Conservation (phyloP, 1,140 invertebrate genomes). For the Euura saliciscinereae region DNA sequence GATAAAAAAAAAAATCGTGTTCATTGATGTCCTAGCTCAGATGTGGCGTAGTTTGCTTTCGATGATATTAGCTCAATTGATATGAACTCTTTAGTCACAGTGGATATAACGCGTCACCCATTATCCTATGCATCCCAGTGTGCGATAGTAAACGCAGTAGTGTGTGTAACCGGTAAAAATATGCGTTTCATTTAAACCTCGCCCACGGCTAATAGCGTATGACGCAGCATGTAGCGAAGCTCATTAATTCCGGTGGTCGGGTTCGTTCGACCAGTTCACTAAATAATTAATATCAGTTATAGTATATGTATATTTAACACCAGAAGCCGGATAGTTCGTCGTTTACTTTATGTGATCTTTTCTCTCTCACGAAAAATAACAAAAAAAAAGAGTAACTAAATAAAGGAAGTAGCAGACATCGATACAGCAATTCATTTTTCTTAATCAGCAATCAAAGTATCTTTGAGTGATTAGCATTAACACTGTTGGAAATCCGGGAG, state of each 20-base stretch:
- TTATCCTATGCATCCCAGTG: no score
- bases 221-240: background rate
- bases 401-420: no score
- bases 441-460: no score
- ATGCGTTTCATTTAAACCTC: constrained; percentile 1
- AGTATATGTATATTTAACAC: background rate
- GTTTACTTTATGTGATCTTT: background rate
- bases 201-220: constrained; percentile 3
- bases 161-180: background rate
- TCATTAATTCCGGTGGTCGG: background rate
- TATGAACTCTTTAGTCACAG: no score
- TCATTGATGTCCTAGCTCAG: no score
- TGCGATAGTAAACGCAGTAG: no score
- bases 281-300: constrained; percentile 1
- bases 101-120: no score
- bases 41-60: no score
- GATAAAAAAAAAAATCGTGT: background rate
- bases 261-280: constrained; percentile 2
- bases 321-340: background rate
- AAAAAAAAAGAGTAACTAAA: background rate
- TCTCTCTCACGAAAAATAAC: background rate
- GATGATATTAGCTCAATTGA: no score
- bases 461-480: no score
- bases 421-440: no score
- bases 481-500: no score